A percentile compares a stretch with the other conserved stretches of the same genome.
phyloP scores from a whole-genome alignment of 1,140 invertebrate genomes.

The Nomia melanderi region DNA sequence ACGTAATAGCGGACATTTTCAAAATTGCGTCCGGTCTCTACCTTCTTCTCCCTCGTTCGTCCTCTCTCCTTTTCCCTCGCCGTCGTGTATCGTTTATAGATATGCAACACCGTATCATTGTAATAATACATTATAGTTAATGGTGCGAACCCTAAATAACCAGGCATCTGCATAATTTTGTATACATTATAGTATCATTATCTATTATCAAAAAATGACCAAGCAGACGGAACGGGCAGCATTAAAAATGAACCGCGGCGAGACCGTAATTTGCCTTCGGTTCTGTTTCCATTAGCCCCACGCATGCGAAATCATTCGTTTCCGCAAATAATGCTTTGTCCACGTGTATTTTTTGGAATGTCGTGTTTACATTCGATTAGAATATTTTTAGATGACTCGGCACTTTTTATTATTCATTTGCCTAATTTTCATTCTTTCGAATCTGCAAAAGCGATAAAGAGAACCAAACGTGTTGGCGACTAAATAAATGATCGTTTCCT shows the following conservation, averaged over 20 bases:
- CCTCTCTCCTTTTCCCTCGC: too few species aligned
- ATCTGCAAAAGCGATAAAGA: too few species aligned
- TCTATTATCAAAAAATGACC: conserved; percentile 4
- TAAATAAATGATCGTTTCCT: neutral
- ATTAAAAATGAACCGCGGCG: neutral
- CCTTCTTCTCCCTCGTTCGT: neutral
- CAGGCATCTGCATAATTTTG: conserved; percentile 23
- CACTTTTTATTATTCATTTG: too few species aligned
- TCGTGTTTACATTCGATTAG: too few species aligned
- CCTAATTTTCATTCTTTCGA: too few species aligned
- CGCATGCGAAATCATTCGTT: too few species aligned
- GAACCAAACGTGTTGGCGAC: too few species aligned
- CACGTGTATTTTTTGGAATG: too few species aligned
- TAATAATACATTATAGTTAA: conserved; percentile 28
- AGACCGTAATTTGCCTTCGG: neutral
- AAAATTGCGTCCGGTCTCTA: conserved; percentile 32
- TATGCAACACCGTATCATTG: conserved; percentile 18
- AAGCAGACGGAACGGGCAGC: neutral
- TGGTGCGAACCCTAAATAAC: conserved; percentile 39
- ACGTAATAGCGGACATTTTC: conserved; percentile 32
- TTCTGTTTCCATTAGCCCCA: too few species aligned
- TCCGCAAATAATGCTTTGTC: too few species aligned
- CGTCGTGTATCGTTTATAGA: conserved; percentile 32
- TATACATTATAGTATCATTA: conserved; percentile 28
- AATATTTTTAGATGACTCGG: too few species aligned